phyloP scores from a whole-genome alignment of 53 echinoderm and acorn worm genomes.

The Astropecten irregularis region DNA sequence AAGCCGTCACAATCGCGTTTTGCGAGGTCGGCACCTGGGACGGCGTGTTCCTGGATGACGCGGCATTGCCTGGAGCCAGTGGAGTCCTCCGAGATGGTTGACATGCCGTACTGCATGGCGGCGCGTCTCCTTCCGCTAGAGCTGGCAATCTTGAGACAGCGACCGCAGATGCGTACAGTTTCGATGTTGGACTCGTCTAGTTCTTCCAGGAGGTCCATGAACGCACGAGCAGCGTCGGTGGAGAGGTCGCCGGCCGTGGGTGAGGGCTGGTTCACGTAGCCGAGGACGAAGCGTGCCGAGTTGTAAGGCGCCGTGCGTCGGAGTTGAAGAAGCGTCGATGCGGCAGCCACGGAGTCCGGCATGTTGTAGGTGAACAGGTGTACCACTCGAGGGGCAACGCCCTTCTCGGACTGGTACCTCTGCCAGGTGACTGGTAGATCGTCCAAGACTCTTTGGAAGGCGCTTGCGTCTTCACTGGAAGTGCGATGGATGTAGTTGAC shows the following conservation, averaged over 20 bases:
- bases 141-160: constrained; percentile 7
- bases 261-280: constrained; percentile 3
- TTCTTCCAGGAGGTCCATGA: neutral
- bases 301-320: neutral
- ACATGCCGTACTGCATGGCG: constrained; percentile 27
- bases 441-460: constrained; percentile 10
- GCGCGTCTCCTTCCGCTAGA: neutral
- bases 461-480: neutral
- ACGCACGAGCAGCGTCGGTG: neutral
- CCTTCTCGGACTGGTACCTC: neutral
- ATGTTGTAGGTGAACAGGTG: constrained; percentile 25
- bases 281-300: constrained; percentile 37
- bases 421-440: constrained; percentile 17
- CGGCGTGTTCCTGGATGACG: neutral
- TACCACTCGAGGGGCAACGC: constrained; percentile 4
- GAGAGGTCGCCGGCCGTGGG: neutral
- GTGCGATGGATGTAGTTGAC: constrained; percentile 24
- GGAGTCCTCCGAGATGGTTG: neutral
- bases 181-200: neutral
- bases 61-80: neutral
- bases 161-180: constrained; percentile 5
- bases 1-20: constrained; percentile 2
- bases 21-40: constrained; percentile 19
- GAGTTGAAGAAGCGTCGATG: neutral
- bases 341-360: neutral